Conservation (phyloP, 2,797 vertebrate species). For the Neosalanx taihuensis region DNA sequence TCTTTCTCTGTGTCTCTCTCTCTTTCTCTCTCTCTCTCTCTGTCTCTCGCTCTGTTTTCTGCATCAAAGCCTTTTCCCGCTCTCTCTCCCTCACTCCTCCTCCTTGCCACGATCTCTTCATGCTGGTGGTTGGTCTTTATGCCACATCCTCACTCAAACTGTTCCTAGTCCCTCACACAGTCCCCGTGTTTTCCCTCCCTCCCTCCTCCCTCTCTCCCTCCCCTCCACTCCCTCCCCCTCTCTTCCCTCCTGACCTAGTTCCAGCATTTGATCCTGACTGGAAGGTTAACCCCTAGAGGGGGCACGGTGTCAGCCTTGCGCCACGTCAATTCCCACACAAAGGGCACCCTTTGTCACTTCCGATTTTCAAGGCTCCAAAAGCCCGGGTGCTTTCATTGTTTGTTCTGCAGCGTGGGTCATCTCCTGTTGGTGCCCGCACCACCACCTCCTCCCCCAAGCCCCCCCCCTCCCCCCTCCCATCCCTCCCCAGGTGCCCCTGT, state of each 20-base stretch:
- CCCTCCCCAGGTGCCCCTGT: slow-evolving; percentile 55
- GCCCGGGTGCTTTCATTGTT: slow-evolving; percentile 59
- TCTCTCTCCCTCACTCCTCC: slow-evolving; percentile 5
- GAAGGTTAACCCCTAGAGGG: slow-evolving; percentile 77
- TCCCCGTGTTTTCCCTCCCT: not conserved
- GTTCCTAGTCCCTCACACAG: not conserved
- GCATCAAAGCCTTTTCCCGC: slow-evolving; percentile 14
- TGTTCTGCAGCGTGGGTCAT: slow-evolving; percentile 61
- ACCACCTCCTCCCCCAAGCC: slow-evolving; percentile 27
- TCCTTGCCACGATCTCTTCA: not conserved
- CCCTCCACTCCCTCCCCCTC: slow-evolving; percentile 7
- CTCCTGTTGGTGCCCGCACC: slow-evolving; percentile 53
- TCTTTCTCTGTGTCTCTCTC: too few species aligned
- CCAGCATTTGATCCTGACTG: slow-evolving; percentile 84
- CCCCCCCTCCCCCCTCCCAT: not conserved
- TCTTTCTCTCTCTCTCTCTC: too few species aligned
- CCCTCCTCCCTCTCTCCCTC: not conserved
- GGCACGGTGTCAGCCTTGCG: slow-evolving; percentile 68
- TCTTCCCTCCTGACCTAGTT: slow-evolving; percentile 89
- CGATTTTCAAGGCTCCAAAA: slow-evolving; percentile 74
- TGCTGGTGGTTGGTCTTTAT: not conserved
- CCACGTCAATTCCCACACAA: slow-evolving; percentile 78
- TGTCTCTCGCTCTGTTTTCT: not conserved
- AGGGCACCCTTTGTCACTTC: slow-evolving; percentile 79
- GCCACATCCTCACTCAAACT: not conserved